Evolutionary conservation across 2,113 vertebrate genomes (phyloP).

Genomic region (Paratilapia polleni): DNA sequence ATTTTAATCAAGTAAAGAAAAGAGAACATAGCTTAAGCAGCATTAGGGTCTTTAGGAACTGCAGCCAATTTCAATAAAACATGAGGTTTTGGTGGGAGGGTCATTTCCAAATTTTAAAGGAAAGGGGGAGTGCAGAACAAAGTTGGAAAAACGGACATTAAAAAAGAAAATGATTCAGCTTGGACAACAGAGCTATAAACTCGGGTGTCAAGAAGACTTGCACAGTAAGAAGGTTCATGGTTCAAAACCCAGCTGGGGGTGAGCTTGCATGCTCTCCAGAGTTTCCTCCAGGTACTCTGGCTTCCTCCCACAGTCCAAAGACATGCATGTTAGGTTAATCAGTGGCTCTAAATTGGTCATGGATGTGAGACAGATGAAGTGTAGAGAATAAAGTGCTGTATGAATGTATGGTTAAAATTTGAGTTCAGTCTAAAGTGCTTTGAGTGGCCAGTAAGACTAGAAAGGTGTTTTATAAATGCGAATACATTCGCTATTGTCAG

Average conservation of each 20-base stretch:
- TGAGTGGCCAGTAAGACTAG: background rate
- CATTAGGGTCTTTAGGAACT: background rate
- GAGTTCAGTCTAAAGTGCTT: background rate
- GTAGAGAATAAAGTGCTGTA: background rate
- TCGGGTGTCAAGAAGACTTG: too few species aligned
- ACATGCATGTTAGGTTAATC: background rate
- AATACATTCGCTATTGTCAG: background rate
- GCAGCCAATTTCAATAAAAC: background rate
- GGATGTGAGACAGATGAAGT: background rate
- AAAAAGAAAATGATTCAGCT: fast-evolving
- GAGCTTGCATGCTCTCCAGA: background rate
- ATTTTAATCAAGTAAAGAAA: background rate
- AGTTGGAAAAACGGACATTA: background rate
- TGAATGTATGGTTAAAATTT: background rate
- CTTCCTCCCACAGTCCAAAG: background rate
- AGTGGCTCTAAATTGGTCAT: background rate
- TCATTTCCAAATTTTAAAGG: background rate
- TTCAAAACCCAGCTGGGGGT: background rate
- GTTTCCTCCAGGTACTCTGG: background rate
- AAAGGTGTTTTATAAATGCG: background rate
- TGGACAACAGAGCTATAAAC: background rate
- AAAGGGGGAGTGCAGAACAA: background rate
- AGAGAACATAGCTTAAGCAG: background rate
- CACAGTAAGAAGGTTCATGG: background rate
- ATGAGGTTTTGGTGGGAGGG: background rate